phyloP scores from a whole-genome alignment of 2,113 vertebrate genomes.

The Acrocephalus arundinaceus region DNA sequence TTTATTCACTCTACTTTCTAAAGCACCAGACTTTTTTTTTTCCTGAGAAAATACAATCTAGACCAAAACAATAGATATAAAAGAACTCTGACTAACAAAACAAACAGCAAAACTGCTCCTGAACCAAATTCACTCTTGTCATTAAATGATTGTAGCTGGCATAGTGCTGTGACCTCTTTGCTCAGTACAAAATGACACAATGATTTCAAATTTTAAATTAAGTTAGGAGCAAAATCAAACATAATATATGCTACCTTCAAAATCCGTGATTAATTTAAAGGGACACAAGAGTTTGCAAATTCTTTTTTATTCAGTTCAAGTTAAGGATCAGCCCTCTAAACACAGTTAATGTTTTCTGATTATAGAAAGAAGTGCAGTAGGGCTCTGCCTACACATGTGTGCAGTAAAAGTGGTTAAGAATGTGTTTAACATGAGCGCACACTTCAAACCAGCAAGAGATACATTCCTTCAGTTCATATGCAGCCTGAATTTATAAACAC shows the following conservation, averaged over 20 bases:
- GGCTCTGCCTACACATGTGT: neutral
- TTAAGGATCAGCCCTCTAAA: neutral
- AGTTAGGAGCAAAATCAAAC: slow-evolving; percentile 34
- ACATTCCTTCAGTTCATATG: neutral
- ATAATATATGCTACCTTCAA: neutral
- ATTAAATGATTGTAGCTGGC: neutral
- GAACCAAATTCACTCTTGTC: neutral
- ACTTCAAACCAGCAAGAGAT: neutral
- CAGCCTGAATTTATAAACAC: neutral
- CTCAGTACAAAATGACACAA: slow-evolving; percentile 33
- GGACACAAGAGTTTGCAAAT: neutral
- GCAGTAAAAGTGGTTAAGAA: neutral
- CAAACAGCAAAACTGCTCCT: neutral
- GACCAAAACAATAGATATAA: neutral
- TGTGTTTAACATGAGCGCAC: neutral
- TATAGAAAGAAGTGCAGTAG: neutral
- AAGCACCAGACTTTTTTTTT: neutral
- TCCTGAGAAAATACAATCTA: neutral
- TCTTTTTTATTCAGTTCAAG: neutral
- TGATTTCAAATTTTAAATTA: slow-evolving; percentile 36
- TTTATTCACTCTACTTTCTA: neutral
- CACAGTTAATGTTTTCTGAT: neutral
- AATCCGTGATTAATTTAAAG: neutral
- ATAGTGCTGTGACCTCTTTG: neutral
- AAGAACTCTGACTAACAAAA: neutral